Base-by-base conservation (phyloP, 2,888 invertebrate genomes). In the Chymomyza procnemis region DNA sequence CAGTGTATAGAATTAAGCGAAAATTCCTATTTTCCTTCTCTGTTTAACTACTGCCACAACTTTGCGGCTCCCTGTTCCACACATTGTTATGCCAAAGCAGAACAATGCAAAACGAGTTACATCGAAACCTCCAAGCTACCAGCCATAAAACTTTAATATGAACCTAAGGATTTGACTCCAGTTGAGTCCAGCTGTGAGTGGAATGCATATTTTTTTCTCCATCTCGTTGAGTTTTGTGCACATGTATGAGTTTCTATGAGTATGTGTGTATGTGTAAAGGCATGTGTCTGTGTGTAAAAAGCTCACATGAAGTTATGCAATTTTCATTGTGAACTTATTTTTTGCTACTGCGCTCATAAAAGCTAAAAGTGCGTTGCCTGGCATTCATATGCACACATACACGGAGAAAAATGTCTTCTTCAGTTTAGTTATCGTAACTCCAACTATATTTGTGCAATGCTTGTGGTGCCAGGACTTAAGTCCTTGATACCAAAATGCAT, bases 301-400 rank as follows among this genome's bases (percentile, higher is more conserved):
- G 3, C 52, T 60, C 61, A 41, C 41, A 60, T 69, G 77, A 66
- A 84, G 84, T 72, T 81, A 79, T 84, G 78, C 81, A 84, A 84
- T 81, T 81, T 84, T 84, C 74, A 81, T 84, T 79, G 76, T 66
- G 73, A 80, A 81, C 73, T 84, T 67, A 61, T 55, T 26, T n/a
- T 21, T 19, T 50, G 34, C 54, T 14, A 19, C 14, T 19, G 64
- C 26, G 47, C 62, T 58, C 63, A 59, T 59, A 64, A 52, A 61
- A 62, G 22, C 65, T 64, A 69, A 62, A 66, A 56, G 21, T 56
- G 56, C 56, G 56, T 56, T 21, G 19, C 50, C 34, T 41, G 34
- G 34, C 34, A 41, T 41, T 41, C 34, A 41, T 41, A 41, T 41
- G 2, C 12, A 5, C 34, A 12, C 34, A 3, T 41, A 41, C 34